Percentiles rank a stretch among this genome's conserved stretches.
Conservation (phyloP, 2,797 vertebrate genomes). For the Neosilurus mollespiculum region DNA sequence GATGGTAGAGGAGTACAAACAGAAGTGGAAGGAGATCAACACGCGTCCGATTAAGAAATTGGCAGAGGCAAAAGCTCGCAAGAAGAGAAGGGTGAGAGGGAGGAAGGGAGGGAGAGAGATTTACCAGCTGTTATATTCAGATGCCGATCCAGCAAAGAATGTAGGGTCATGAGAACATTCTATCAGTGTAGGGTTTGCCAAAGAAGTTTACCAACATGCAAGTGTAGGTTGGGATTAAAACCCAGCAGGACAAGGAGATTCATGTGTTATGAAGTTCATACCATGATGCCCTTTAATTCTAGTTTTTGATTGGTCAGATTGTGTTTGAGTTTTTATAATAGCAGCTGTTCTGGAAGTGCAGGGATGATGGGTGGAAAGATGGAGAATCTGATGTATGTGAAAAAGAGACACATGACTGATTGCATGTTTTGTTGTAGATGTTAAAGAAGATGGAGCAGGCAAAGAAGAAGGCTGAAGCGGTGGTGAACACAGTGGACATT, state of each 20-base stretch:
- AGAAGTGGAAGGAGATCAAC: constrained; percentile 91
- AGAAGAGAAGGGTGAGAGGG: constrained; percentile 70
- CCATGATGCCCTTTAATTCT: too few relatives aligned
- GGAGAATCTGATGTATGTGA: not conserved
- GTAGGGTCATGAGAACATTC: too few relatives aligned
- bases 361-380: not conserved
- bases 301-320: too few relatives aligned
- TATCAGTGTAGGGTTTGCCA: too few relatives aligned
- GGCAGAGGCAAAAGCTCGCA: constrained; percentile 84
- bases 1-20: constrained; percentile 86
- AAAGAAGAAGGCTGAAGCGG: constrained; percentile 93
- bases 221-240: too few relatives aligned
- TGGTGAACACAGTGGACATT: constrained; percentile 92
- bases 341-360: too few relatives aligned
- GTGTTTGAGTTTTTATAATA: too few relatives aligned
- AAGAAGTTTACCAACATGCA: too few relatives aligned
- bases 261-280: too few relatives aligned
- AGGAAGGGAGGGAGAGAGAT: not conserved
- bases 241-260: too few relatives aligned
- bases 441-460: constrained; percentile 94
- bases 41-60: constrained; percentile 92
- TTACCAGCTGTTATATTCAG: too few relatives aligned
- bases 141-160: too few relatives aligned
- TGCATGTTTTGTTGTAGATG: constrained; percentile 70
- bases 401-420: not conserved